These are phyloP conservation scores for Plecturocebus donacophilus DNA, from an alignment of 2,113 vertebrate genomes.

Conservation along the genomic window DNA sequence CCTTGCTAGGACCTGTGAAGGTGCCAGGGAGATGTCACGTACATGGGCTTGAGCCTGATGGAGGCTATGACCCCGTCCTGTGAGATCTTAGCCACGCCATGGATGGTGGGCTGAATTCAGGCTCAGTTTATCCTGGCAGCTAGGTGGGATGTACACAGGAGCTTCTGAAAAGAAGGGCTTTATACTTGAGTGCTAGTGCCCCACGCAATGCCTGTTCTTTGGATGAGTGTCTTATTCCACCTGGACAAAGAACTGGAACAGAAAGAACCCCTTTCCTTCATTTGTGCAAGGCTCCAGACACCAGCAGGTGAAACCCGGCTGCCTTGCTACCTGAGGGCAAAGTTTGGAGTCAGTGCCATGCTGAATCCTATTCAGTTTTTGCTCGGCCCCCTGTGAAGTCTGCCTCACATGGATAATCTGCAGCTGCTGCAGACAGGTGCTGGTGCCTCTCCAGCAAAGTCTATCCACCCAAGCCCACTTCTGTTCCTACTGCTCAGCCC, in stretches of 20 bases:
- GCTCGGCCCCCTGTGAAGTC: not conserved
- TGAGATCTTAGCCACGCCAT: not conserved
- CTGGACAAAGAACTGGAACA: not conserved
- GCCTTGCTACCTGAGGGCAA: not conserved
- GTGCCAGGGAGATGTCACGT: not conserved
- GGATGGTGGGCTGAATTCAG: not conserved
- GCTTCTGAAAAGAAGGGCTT: not conserved
- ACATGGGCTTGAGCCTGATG: not conserved
- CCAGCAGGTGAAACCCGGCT: not conserved
- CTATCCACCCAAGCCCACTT: not conserved
- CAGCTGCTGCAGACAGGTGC: not conserved
- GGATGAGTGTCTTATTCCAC: not conserved
- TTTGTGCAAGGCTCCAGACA: not conserved
- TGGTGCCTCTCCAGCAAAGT: not conserved
- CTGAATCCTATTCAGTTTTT: not conserved
- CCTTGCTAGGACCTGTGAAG: not conserved
- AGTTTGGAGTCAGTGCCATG: not conserved
- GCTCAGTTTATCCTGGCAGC: not conserved
- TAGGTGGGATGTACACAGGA: not conserved
- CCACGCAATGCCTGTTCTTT: not conserved
- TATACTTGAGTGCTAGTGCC: not conserved
- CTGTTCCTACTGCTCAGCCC: not conserved
- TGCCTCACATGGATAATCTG: not conserved
- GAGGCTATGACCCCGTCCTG: not conserved
- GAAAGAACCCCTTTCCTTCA: not conserved